Evolutionary conservation across 2,888 invertebrate species (phyloP).

Genomic region (Dolomedes plantarius): DNA sequence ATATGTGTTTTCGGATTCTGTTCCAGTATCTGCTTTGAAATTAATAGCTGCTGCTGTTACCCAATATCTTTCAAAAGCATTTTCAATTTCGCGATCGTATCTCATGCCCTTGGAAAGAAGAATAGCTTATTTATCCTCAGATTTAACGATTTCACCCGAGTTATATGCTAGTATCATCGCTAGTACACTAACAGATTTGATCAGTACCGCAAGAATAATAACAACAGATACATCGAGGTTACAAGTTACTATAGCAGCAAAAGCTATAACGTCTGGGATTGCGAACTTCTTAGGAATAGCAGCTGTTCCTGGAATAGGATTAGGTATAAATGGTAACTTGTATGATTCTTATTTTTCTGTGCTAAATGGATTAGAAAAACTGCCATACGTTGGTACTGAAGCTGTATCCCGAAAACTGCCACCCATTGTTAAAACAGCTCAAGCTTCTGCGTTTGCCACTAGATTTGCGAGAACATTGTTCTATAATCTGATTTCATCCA

Average conservation of each 20-base stretch:
- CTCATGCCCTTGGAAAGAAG: background rate
- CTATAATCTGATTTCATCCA: constrained; percentile 49
- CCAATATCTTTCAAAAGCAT: constrained; percentile 52
- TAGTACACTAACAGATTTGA: constrained; percentile 14
- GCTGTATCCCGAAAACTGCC: constrained; percentile 42
- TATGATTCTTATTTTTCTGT: constrained; percentile 54
- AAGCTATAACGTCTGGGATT: constrained; percentile 39
- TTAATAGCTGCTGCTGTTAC: constrained; percentile 31
- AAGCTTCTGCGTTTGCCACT: constrained; percentile 36
- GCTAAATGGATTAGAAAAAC: constrained; percentile 51
- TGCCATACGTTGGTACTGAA: constrained; percentile 56
- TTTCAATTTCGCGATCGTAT: constrained; percentile 40
- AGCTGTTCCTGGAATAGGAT: constrained; percentile 45
- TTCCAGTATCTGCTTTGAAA: constrained; percentile 35
- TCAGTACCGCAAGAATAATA: constrained; percentile 17
- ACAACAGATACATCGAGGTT: constrained; percentile 13
- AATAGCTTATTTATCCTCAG: background rate
- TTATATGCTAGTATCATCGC: constrained; percentile 35
- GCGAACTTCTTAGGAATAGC: constrained; percentile 39
- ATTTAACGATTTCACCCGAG: constrained; percentile 24
- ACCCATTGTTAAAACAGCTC: constrained; percentile 38
- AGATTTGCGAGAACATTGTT: constrained; percentile 32
- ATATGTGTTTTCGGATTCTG: constrained; percentile 35
- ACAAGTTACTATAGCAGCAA: constrained; percentile 42
- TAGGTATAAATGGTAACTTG: constrained; percentile 32